Percentiles rank a stretch among this genome's conserved stretches.
Evolutionary conservation across 2,888 invertebrate species (phyloP).

Genomic region (Spialia ferax): DNA sequence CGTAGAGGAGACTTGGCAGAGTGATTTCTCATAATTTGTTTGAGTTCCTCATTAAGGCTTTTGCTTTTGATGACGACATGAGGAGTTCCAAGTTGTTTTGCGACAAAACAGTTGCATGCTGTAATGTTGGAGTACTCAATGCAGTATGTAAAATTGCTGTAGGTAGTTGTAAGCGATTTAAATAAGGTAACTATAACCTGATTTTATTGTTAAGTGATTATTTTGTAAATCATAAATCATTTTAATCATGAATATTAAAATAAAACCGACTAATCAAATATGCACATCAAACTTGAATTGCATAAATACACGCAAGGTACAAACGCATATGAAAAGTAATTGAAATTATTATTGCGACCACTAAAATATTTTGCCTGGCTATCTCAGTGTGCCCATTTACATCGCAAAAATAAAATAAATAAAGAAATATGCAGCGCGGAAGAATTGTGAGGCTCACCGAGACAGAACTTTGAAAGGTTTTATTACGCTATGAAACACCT

Average conservation of each 20-base stretch:
- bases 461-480: conserved; percentile 38
- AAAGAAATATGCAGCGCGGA: conserved; percentile 30
- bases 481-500: conserved; percentile 37
- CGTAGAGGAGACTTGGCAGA: conserved; percentile 31
- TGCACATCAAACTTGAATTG: too few species aligned
- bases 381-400: conserved; percentile 22
- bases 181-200: not conserved
- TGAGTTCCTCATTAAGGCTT: conserved; percentile 37
- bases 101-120: conserved; percentile 36
- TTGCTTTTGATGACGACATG: conserved; percentile 37
- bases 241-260: too few species aligned
- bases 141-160: conserved; percentile 16
- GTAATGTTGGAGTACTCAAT: conserved; percentile 12
- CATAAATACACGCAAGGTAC: not conserved
- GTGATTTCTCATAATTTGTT: conserved; percentile 41
- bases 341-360: conserved; percentile 14
- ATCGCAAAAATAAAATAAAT: conserved; percentile 27
- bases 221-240: too few species aligned
- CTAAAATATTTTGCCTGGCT: conserved; percentile 17
- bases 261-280: too few species aligned
- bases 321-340: not conserved
- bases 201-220: too few species aligned
- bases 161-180: not conserved
- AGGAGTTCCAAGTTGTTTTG: conserved; percentile 37
- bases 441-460: conserved; percentile 20